phyloP scores from a whole-genome alignment of 2,888 invertebrate genomes.

The Acleris laterana region DNA sequence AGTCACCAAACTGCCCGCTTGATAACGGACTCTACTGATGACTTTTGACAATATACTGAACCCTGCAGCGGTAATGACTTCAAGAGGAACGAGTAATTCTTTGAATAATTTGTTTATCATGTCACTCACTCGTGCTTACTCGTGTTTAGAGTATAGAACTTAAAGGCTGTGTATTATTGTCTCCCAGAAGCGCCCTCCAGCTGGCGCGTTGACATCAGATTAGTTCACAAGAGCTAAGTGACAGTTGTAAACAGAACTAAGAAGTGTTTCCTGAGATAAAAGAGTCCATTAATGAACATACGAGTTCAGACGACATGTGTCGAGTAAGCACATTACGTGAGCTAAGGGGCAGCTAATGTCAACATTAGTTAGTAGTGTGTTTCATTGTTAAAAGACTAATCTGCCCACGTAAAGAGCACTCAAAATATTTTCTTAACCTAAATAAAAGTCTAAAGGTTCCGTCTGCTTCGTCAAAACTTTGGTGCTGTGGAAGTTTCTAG shows the following conservation, averaged over 20 bases:
- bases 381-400: slow-evolving; percentile 24
- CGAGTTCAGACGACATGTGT: slow-evolving; percentile 39
- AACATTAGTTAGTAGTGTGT: slow-evolving; percentile 34
- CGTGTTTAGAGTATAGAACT: slow-evolving; percentile 44
- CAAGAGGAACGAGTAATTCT: slow-evolving; percentile 40
- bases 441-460: slow-evolving; percentile 16
- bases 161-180: slow-evolving; percentile 24
- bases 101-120: slow-evolving; percentile 44
- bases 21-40: too few relatives aligned
- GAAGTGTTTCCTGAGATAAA: slow-evolving; percentile 45
- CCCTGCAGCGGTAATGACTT: slow-evolving; percentile 1
- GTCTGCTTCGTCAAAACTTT: slow-evolving; percentile 24
- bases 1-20: too few relatives aligned
- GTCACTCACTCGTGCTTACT: slow-evolving; percentile 39
- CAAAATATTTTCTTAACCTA: slow-evolving; percentile 13
- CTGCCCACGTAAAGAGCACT: slow-evolving; percentile 13
- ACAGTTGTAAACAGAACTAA: slow-evolving; percentile 54
- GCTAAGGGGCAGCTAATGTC: slow-evolving; percentile 37
- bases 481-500: slow-evolving; percentile 22
- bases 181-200: slow-evolving; percentile 40
- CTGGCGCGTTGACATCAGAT: slow-evolving; percentile 49
- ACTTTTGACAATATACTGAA: slow-evolving; percentile 15
- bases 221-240: slow-evolving; percentile 51
- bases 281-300: slow-evolving; percentile 44
- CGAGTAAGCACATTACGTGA: slow-evolving; percentile 35